Evolutionary conservation across 2,113 vertebrate species (phyloP).

Genomic region (Emydura subglobosa): DNA sequence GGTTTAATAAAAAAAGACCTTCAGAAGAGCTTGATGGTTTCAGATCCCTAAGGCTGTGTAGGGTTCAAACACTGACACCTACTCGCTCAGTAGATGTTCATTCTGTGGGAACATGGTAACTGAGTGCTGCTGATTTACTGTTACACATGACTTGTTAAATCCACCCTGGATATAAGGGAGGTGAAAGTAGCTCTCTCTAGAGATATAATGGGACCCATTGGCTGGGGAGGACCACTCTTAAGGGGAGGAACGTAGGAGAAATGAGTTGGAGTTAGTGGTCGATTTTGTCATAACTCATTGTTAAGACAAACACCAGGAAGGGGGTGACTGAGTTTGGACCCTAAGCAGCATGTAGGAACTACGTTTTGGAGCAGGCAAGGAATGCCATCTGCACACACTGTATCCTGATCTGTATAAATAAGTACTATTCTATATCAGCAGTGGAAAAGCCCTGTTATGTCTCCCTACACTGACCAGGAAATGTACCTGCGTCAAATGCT

Average conservation of each 20-base stretch:
- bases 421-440: not conserved
- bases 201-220: not conserved
- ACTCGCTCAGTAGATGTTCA: not conserved
- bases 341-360: not conserved
- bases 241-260: not conserved
- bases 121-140: not conserved
- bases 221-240: not conserved
- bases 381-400: rapidly evolving
- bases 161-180: not conserved
- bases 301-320: not conserved
- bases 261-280: not conserved
- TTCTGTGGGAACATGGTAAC: not conserved
- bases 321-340: not conserved
- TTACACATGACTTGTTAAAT: not conserved
- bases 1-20: no score
- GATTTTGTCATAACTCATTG: not conserved
- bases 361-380: not conserved
- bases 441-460: not conserved
- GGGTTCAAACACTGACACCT: not conserved
- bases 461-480: not conserved
- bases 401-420: not conserved
- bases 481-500: not conserved
- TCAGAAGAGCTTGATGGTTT: no score
- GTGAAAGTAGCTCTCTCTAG: not conserved
- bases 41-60: not conserved